Evolutionary conservation across 2,113 vertebrate genomes (phyloP), one percentile per base, ranked within the genome.

Genomic region (Trematomus loennbergii): DNA sequence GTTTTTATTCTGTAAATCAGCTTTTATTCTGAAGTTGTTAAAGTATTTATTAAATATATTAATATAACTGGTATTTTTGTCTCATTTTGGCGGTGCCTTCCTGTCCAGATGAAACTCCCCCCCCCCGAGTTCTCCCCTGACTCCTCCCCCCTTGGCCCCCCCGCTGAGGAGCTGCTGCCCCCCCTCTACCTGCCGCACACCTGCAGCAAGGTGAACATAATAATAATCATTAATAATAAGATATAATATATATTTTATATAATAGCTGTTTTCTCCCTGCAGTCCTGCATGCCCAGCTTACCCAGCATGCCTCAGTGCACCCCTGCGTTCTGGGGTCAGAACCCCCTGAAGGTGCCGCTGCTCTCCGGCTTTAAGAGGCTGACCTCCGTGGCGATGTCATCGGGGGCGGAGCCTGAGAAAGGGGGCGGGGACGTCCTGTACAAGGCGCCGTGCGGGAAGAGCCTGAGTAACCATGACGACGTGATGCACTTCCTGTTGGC

Each of bases 371-470:
- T 99, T 60, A 95, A 96, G 81, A 95, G 98, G 62, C 90, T 94
- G 65, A 95, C 94, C 1, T 94, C 76, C 7, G 91, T 91, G 60
- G 36, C 72, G 64, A 48, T 29, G 29, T 84, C 67, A 0, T 1
- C 43, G 12, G 50, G 4, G 22, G 54, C 40, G 0, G 59, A 55
- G 48, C 25, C 12, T 0, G 6, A 36, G 36, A 84, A 13, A 0
- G 81, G 87, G 12, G 94, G 91, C 0, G 66, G 49, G 29, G 94
- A 95, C 0, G 95, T 99, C 8, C 77, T 94, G 57, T 99, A 99
- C 59, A 96, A 94, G 89, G 91, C 97, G 1, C 98, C 98, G 0
- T 99, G 98, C 10, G 97, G 98, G 12, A 95, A 89, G 54, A 94
- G 94, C 67, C 94, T 99, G 20, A 90, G 95, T 67, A 95, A 92